Evolutionary conservation across 2,888 invertebrate species (phyloP).

Genomic region (Eilema griseolum): DNA sequence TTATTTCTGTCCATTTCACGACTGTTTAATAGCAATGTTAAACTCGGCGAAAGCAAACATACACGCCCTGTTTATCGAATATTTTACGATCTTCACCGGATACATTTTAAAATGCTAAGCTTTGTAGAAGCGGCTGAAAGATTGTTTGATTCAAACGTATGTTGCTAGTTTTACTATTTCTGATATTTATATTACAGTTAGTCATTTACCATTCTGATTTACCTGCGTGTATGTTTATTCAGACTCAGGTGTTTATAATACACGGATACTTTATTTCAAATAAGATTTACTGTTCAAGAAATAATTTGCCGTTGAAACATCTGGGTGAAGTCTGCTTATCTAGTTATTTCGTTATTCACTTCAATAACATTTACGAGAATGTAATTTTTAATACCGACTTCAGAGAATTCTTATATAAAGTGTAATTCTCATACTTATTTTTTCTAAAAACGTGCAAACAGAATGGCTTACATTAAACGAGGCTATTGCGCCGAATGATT

Average conservation of each 20-base stretch:
- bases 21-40: conserved; percentile 87
- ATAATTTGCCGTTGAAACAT: conserved; percentile 78
- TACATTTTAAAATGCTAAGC: conserved; percentile 84
- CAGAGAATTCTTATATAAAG: conserved; percentile 41
- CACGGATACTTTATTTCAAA: conserved; percentile 81
- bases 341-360: conserved; percentile 60
- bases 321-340: conserved; percentile 68
- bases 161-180: conserved; percentile 79
- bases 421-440: conserved; percentile 19
- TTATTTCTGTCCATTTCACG: conserved; percentile 87
- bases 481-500: neutral
- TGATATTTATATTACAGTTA: conserved; percentile 85
- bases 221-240: conserved; percentile 83
- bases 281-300: conserved; percentile 79
- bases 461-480: neutral
- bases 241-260: conserved; percentile 83
- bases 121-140: conserved; percentile 81
- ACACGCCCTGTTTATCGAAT: conserved; percentile 85
- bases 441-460: conserved; percentile 2
- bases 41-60: conserved; percentile 85
- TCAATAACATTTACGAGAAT: conserved; percentile 51
- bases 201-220: conserved; percentile 86
- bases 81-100: conserved; percentile 84
- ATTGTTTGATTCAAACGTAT: conserved; percentile 78
- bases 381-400: conserved; percentile 55